Percentiles rank a stretch among this genome's conserved stretches.
These are phyloP conservation scores for Agrilus planipennis DNA, from an alignment of 1,140 invertebrate species.

Conservation along the genomic window DNA sequence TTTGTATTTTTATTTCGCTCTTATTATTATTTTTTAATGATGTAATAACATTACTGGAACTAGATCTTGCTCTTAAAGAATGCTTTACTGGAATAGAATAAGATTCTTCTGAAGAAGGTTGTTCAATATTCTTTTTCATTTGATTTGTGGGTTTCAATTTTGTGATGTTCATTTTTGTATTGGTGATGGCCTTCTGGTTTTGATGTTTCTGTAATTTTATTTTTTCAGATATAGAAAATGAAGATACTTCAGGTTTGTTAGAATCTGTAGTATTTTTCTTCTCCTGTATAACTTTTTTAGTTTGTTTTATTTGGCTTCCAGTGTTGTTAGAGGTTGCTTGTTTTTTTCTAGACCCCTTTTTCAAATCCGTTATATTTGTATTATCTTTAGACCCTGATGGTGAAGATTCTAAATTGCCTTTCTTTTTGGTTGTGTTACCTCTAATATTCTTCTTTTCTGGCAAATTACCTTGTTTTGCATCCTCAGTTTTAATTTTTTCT, in stretches of 20 bases:
- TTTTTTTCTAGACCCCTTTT: background rate
- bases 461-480: constrained; percentile 8
- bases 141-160: constrained; percentile 23
- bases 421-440: constrained; percentile 1
- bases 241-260: no score
- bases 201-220: background rate
- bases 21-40: background rate
- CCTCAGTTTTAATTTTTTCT: constrained; percentile 6
- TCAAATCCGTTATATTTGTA: background rate
- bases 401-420: constrained; percentile 7
- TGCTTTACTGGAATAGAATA: no score
- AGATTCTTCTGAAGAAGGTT: no score
- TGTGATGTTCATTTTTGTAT: constrained; percentile 8
- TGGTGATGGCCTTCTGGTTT: constrained; percentile 10
- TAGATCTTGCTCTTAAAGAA: no score
- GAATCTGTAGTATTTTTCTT: no score
- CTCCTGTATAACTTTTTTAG: background rate
- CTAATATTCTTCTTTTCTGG: constrained; percentile 7
- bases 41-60: constrained; percentile 4
- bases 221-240: no score
- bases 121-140: no score
- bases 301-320: background rate
- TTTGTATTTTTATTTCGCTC: constrained; percentile 1
- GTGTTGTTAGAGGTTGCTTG: background rate
- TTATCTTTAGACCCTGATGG: background rate